These are phyloP conservation scores for Apis laboriosa DNA, from an alignment of 1,140 invertebrate genomes.

Conservation along the genomic window DNA sequence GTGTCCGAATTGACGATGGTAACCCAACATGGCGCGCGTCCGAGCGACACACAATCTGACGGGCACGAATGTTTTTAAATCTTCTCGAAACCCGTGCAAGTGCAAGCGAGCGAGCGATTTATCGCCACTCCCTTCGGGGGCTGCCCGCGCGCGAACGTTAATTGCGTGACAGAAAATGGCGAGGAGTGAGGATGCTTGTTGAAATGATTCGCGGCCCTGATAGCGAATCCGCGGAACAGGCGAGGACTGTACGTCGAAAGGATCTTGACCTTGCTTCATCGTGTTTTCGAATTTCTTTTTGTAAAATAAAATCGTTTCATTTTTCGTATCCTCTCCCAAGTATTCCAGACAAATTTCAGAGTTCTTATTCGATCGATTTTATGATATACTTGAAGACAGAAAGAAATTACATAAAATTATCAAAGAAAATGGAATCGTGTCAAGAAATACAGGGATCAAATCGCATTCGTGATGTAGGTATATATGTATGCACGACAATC, in stretches of 20 bases:
- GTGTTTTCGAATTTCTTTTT: background rate
- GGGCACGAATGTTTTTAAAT: slow-evolving; percentile 67
- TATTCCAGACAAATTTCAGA: background rate
- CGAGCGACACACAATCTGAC: slow-evolving; percentile 25
- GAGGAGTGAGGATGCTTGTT: slow-evolving; percentile 41
- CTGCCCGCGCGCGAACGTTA: slow-evolving; percentile 58
- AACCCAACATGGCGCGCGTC: background rate
- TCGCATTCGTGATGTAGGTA: too few species aligned
- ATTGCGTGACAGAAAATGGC: slow-evolving; percentile 63
- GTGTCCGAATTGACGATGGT: background rate
- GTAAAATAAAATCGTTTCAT: background rate
- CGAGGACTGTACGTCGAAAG: slow-evolving; percentile 44
- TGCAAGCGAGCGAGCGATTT: slow-evolving; percentile 43
- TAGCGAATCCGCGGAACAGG: slow-evolving; percentile 55
- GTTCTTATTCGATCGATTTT: background rate
- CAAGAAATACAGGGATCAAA: too few species aligned
- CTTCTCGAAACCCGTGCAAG: slow-evolving; percentile 52
- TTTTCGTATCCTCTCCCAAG: too few species aligned
- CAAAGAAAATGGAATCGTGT: too few species aligned
- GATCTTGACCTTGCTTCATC: slow-evolving; percentile 36
- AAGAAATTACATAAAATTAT: too few species aligned
- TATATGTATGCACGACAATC: too few species aligned
- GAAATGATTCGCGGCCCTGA: slow-evolving; percentile 53
- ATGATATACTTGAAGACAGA: too few species aligned
- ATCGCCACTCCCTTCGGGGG: slow-evolving; percentile 60